Base-by-base conservation (phyloP, 2,888 invertebrate genomes). In the Protodeltote pygarga region DNA sequence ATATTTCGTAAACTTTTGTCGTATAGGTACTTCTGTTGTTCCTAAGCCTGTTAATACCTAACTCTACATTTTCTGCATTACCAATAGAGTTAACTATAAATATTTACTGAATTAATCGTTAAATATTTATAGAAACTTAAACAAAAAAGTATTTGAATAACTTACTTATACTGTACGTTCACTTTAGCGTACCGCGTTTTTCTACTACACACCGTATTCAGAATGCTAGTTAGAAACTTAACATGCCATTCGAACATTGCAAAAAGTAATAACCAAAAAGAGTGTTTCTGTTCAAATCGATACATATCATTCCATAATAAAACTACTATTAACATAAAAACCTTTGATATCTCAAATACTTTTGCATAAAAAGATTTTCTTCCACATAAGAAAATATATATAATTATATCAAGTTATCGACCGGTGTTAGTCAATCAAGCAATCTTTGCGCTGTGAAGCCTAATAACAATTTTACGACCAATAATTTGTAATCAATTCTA, bases 141-240 rank as follows among this genome's bases (percentile, higher is more conserved):
- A 28, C 53, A 44, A 25, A 42, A 33, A 38, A 42, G 29, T 33
- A 48, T 49, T 46, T 25, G 27, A 38, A 46, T 58, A 42, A 49
- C 48, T 63, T 32, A 49, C 48, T 63, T 32, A 33, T 3, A 11
- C 19, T 8, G 20, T 31, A 13, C 20, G 38, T 37, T 31, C 16
- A 40, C 31, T 38, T n/a, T 33, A 34, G 14, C 21, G 13, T n/a
- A 14, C 21, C 2, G 16, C 8, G 20, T 1, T 16, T 34, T 62
- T 66, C 66, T 63, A 48, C 32, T 37, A 3, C 1, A 19, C 10
- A 3, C 48, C 64, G 35, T 58, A 28, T 48, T 29, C 16, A 60
- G 41, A 6, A 27, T 11, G 25, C 25, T 1, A 15, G 24, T 34
- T 45, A 34, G 10, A 35, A 17, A 48, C 15, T 46, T 24, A 38